These are phyloP conservation scores for Catharus fuscescens DNA, from an alignment of 2,113 vertebrate genomes.

Conservation along the genomic window DNA sequence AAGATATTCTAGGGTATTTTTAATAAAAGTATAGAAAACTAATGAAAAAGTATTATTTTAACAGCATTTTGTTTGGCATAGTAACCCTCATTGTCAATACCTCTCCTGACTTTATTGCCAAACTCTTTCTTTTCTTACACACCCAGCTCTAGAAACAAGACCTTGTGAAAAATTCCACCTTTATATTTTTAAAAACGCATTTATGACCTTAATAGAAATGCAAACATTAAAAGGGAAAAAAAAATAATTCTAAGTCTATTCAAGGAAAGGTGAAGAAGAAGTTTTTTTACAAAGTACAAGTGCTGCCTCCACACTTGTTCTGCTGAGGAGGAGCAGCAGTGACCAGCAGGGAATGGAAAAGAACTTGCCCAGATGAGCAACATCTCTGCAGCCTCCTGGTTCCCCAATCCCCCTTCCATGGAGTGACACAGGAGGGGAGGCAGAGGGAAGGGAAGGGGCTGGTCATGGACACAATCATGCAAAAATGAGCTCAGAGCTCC, in stretches of 20 bases:
- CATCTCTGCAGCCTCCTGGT: neutral
- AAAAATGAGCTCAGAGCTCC: neutral
- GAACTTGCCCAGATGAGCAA: neutral
- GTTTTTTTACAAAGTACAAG: neutral
- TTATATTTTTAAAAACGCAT: rapidly evolving
- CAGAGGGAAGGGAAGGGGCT: neutral
- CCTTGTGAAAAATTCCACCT: neutral
- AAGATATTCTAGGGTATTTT: neutral
- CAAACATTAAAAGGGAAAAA: neutral
- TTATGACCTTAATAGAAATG: neutral
- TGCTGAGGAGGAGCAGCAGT: neutral
- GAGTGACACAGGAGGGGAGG: rapidly evolving
- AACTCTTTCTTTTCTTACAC: neutral
- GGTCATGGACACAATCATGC: rapidly evolving
- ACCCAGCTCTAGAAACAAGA: neutral
- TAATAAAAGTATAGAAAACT: neutral
- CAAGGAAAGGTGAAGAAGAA: neutral
- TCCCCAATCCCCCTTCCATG: neutral
- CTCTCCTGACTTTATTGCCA: neutral
- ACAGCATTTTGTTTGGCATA: neutral
- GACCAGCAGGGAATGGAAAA: neutral
- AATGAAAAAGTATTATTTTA: neutral
- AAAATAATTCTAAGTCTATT: neutral
- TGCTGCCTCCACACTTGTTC: neutral
- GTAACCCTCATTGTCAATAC: neutral